Conservation (phyloP, 2,113 vertebrate species). For the Takifugu bimaculatus region DNA sequence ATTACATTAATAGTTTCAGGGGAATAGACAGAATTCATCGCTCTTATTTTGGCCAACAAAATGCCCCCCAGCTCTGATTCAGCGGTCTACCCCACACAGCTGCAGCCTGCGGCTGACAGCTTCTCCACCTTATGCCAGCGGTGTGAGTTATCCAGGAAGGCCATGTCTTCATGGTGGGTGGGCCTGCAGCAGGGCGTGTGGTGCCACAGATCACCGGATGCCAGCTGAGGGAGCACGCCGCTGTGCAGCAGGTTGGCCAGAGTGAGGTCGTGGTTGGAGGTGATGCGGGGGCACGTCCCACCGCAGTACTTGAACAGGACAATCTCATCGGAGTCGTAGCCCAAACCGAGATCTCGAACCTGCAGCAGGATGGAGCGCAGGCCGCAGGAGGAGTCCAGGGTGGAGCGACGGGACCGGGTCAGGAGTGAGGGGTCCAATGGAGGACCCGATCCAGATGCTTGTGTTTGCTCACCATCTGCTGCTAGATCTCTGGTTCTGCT, state of each 20-base stretch:
- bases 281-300: conserved; percentile 74
- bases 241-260: conserved; percentile 75
- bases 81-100: conserved; percentile 73
- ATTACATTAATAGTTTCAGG: not conserved
- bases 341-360: conserved; percentile 82
- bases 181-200: conserved; percentile 80
- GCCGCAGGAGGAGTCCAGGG: conserved; percentile 62
- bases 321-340: conserved; percentile 83
- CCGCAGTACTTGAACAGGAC: conserved; percentile 86
- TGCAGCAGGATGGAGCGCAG: conserved; percentile 78
- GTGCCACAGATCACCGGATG: conserved; percentile 54
- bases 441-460: conserved; percentile 15
- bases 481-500: conserved; percentile 3
- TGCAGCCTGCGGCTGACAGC: conserved; percentile 79
- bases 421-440: not conserved
- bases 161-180: conserved; percentile 80
- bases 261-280: conserved; percentile 82
- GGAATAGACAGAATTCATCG: too few species aligned
- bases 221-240: conserved; percentile 55
- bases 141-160: conserved; percentile 81
- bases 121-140: conserved; percentile 86
- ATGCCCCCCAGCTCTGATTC: not conserved
- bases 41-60: not conserved
- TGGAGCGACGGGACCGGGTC: conserved; percentile 41
- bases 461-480: conserved; percentile 8